Evolutionary conservation across 2,113 vertebrate genomes (phyloP), one percentile per base, ranked within the genome.

Genomic region (Nesogale talazaci): DNA sequence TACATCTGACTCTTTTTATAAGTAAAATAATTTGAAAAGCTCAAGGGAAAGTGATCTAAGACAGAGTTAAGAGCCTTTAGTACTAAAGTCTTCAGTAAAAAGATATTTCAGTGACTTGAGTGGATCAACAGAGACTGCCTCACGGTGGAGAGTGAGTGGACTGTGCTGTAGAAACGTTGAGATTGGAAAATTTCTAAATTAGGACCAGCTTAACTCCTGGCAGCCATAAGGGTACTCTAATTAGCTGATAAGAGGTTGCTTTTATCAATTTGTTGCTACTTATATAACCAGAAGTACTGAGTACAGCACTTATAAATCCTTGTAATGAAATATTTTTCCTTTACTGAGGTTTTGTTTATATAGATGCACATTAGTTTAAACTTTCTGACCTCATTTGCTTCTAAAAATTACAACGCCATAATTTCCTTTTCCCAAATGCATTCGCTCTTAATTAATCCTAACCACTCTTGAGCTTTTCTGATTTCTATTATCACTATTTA

Each of bases 401-500:
- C 96, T 63, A 86, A 97, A 61, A 96, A 97, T 97, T 82, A 93
- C 84, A 63, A 92, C 86, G 72, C 87, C 85, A n/a, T 86, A 92
- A 96, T 96, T 97, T 97, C 69, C 89, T 96, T 97, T 96, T 95
- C 94, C 96, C 96, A 94, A 95, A 92, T 96, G 93, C 93, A 95
- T 96, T 95, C 94, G 86, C 88, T 97, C 96, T 96, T 97, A 98
- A 97, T 98, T 97, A 98, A 98, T 98, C 96, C 94, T 96, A 96
- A 95, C 96, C 97, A 94, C 95, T 97, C 96, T 92, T 0, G 16
- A 95, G 95, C 29, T 94, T 96, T 97, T 97, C 93, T 93, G 94
- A 94, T 96, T 98, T 97, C 97, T 97, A 97, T 98, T 98, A 98
- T 97, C 97, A 96, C 97, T 93, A 95, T 97, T 97, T 98, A 97